Evolutionary conservation across 2,888 invertebrate species (phyloP).

Genomic region (Salticus scenicus): DNA sequence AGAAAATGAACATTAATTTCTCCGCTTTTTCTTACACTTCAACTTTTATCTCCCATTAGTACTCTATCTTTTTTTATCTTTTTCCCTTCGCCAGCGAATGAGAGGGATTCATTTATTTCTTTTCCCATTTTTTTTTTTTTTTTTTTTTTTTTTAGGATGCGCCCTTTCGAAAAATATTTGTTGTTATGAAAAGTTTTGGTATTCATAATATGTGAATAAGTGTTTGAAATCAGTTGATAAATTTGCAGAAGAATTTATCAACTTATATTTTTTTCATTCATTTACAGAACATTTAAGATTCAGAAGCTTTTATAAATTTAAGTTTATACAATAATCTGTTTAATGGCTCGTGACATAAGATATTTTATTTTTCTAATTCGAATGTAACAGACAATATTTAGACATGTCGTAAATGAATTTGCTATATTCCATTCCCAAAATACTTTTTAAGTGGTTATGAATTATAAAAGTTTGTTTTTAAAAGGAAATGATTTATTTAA

Average conservation of each 20-base stretch:
- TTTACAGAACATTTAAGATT: not conserved
- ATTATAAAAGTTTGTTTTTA: no score
- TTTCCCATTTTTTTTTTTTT: slow-evolving; percentile 20
- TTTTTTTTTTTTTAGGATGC: slow-evolving; percentile 24
- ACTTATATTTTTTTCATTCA: not conserved
- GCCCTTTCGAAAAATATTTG: slow-evolving; percentile 52
- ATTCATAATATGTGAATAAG: slow-evolving; percentile 62
- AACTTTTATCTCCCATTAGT: not conserved
- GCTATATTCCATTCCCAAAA: no score
- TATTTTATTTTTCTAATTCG: no score
- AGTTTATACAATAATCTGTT: no score
- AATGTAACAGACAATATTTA: no score
- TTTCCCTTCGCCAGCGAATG: not conserved
- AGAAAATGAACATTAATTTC: slow-evolving; percentile 65
- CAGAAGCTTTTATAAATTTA: no score
- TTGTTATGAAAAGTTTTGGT: slow-evolving; percentile 27
- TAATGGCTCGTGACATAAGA: no score
- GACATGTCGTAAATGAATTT: no score
- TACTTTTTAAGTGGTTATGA: no score
- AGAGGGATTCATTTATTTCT: slow-evolving; percentile 30
- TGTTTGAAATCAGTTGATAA: slow-evolving; percentile 56
- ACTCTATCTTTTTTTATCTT: not conserved
- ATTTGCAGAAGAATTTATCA: slow-evolving; percentile 8
- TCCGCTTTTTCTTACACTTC: slow-evolving; percentile 28
- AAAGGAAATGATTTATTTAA: no score